phyloP scores from a whole-genome alignment of 2,797 vertebrate genomes.

The Tragelaphus oryx region DNA sequence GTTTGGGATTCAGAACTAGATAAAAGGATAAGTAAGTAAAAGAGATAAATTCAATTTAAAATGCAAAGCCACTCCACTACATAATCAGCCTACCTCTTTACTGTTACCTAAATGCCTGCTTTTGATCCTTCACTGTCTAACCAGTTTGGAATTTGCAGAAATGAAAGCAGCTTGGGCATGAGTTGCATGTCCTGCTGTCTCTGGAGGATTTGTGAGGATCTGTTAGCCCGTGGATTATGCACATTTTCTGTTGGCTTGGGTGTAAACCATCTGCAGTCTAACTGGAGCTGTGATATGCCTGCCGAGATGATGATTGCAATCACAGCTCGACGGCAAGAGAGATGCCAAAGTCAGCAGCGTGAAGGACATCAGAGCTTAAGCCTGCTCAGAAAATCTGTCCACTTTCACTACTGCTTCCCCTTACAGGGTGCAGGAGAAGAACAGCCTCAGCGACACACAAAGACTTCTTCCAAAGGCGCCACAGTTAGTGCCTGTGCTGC shows the following conservation, averaged over 20 bases:
- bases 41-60: not conserved
- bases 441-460: no score
- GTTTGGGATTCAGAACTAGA: not conserved
- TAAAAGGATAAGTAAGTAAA: not conserved
- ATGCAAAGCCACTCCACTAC: not conserved
- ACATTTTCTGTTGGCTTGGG: conserved; percentile 4
- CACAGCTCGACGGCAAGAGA: not conserved
- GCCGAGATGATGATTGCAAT: not conserved
- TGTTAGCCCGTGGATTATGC: conserved; percentile 38
- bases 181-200: not conserved
- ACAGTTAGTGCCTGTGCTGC: no score
- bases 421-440: not conserved
- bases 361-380: not conserved
- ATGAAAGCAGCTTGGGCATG: not conserved
- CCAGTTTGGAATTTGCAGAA: conserved; percentile 37
- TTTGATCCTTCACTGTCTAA: not conserved
- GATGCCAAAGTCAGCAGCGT: not conserved
- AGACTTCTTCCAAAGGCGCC: not conserved
- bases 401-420: not conserved
- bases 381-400: conserved; percentile 1
- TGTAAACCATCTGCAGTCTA: conserved; percentile 55
- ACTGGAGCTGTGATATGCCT: conserved; percentile 29
- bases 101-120: not conserved
- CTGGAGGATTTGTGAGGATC: not conserved
- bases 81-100: not conserved